Percentiles rank a stretch among this genome's conserved stretches.
Conservation (phyloP, 2,888 invertebrate species). For the Apodemia mormo region DNA sequence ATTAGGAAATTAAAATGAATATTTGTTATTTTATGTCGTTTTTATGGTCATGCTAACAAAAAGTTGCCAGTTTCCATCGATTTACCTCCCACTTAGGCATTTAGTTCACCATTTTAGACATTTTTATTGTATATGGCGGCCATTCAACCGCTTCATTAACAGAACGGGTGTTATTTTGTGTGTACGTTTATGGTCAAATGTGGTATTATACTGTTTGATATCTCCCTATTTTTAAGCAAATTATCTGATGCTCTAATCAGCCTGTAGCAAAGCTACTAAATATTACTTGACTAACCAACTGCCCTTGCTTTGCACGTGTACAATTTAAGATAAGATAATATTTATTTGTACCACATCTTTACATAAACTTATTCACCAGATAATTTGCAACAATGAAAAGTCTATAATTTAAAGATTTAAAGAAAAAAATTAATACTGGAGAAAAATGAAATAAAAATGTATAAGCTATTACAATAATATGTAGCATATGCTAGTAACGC, state of each 20-base stretch:
- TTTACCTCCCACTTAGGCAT: constrained; percentile 50
- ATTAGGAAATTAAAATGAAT: constrained; percentile 37
- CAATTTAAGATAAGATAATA: too few species aligned
- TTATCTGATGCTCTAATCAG: not conserved
- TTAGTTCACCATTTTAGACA: constrained; percentile 44
- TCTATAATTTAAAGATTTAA: too few species aligned
- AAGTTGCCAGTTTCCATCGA: constrained; percentile 55
- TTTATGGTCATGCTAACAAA: constrained; percentile 60
- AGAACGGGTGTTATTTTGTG: constrained; percentile 10
- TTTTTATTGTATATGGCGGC: constrained; percentile 49
- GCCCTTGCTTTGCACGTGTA: too few species aligned
- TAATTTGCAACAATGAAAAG: too few species aligned
- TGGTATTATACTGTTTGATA: not conserved
- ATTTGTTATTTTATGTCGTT: constrained; percentile 41
- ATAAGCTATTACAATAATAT: too few species aligned
- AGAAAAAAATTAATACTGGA: too few species aligned
- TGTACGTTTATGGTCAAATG: constrained; percentile 7
- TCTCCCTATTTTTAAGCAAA: not conserved
- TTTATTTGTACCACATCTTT: too few species aligned
- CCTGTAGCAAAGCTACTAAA: too few species aligned
- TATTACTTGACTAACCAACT: too few species aligned
- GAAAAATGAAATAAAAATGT: too few species aligned
- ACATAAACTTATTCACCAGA: too few species aligned
- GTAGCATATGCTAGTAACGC: too few species aligned
- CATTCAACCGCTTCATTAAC: constrained; percentile 42